Percentiles rank a stretch among this genome's conserved stretches.
Evolutionary conservation across 2,113 vertebrate genomes (phyloP).

Genomic region (Cnemophilus loriae): DNA sequence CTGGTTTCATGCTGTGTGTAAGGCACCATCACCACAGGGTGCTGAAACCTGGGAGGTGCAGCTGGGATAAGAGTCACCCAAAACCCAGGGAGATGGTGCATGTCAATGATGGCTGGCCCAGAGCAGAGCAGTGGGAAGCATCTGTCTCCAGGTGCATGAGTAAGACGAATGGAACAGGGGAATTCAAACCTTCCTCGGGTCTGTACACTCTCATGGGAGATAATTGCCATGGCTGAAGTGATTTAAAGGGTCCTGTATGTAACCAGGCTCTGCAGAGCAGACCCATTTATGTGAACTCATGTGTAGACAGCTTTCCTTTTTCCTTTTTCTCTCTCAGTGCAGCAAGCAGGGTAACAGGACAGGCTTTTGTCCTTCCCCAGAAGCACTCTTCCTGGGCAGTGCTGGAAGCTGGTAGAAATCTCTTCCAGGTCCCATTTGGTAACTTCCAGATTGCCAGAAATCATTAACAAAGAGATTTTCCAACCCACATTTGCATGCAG

Average conservation of each 20-base stretch:
- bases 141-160: neutral
- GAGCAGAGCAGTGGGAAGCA: neutral
- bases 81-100: neutral
- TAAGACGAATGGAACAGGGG: neutral
- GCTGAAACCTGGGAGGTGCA: neutral
- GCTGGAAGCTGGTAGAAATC: neutral
- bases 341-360: neutral
- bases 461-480: neutral
- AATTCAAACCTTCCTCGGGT: neutral
- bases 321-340: neutral
- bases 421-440: neutral
- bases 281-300: neutral
- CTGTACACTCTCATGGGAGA: neutral
- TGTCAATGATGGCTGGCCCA: neutral
- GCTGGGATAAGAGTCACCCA: neutral
- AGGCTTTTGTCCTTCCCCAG: neutral
- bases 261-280: neutral
- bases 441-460: neutral
- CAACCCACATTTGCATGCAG: accelerated
- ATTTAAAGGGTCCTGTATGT: neutral
- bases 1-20: neutral
- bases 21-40: neutral
- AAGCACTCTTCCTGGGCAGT: neutral
- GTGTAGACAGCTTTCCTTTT: neutral
- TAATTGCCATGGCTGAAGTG: neutral